Conservation (phyloP, 1,140 invertebrate genomes). For the Drosophila burlai region DNA sequence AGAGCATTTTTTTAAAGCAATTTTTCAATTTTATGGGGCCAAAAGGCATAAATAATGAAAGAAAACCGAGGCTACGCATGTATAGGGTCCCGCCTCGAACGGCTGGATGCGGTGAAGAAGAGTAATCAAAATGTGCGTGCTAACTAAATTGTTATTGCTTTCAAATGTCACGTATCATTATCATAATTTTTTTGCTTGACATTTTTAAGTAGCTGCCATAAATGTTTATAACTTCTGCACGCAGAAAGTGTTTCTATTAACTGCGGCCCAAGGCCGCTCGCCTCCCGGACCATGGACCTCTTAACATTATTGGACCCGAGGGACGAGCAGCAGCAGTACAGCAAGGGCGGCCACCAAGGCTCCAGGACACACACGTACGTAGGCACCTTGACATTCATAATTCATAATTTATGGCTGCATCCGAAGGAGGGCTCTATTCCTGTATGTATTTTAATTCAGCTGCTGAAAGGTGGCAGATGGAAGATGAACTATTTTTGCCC, state of each 20-base stretch:
- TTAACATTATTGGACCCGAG: constrained; percentile 72
- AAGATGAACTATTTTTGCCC: constrained; percentile 33
- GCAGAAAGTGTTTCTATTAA: constrained; percentile 71
- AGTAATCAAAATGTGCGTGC: constrained; percentile 81
- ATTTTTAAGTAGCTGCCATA: constrained; percentile 84
- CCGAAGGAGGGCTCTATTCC: constrained; percentile 34
- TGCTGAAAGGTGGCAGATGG: constrained; percentile 13
- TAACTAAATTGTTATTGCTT: constrained; percentile 84
- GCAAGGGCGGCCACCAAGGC: neutral
- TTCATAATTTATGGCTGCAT: constrained; percentile 77
- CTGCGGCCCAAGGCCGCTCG: constrained; percentile 30
- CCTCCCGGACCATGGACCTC: constrained; percentile 35
- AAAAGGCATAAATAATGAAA: constrained; percentile 72
- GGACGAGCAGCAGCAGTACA: constrained; percentile 30
- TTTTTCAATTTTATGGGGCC: constrained; percentile 77
- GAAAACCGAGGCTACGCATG: constrained; percentile 11
- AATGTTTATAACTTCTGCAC: constrained; percentile 77
- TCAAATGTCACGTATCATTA: constrained; percentile 83
- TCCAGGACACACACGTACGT: constrained; percentile 45
- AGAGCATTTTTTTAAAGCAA: constrained; percentile 57
- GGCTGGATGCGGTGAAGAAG: constrained; percentile 26
- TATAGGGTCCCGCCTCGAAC: constrained; percentile 6
- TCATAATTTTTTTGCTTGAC: constrained; percentile 83
- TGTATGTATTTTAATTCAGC: constrained; percentile 39
- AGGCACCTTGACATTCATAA: constrained; percentile 71